Percentiles rank a stretch among this genome's conserved stretches.
Conservation (phyloP, 2,888 invertebrate species). For the Drosophila infuscata region DNA sequence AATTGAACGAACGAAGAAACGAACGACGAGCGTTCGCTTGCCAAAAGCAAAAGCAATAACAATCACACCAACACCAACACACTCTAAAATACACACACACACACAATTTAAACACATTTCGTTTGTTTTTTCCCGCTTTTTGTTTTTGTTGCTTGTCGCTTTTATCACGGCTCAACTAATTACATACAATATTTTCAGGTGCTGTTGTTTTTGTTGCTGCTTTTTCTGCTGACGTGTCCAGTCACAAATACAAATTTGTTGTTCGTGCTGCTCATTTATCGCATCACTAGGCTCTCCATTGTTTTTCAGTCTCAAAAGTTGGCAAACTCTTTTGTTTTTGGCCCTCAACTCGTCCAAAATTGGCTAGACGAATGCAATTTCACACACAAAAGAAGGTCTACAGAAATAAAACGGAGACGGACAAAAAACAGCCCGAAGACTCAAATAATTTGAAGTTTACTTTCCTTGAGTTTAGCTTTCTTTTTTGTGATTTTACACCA, state of each 20-base stretch:
- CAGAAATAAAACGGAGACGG: slow-evolving; percentile 1
- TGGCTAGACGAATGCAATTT: slow-evolving; percentile 46
- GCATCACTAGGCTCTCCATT: slow-evolving; percentile 59
- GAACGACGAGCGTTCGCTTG: slow-evolving; percentile 29
- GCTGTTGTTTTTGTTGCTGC: slow-evolving; percentile 22
- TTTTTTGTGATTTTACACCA: neutral
- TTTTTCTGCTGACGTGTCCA: slow-evolving; percentile 35
- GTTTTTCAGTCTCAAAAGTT: slow-evolving; percentile 66
- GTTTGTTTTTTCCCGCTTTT: slow-evolving; percentile 25
- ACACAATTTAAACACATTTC: slow-evolving; percentile 42
- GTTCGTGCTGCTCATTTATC: slow-evolving; percentile 48
- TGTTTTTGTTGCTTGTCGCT: slow-evolving; percentile 16
- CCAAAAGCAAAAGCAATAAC: slow-evolving; percentile 43
- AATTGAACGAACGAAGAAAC: slow-evolving; percentile 54
- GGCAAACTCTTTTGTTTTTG: slow-evolving; percentile 43
- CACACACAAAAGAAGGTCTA: slow-evolving; percentile 2
- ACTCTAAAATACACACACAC: slow-evolving; percentile 2
- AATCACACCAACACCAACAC: slow-evolving; percentile 16
- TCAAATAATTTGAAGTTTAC: slow-evolving; percentile 6
- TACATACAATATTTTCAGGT: slow-evolving; percentile 49
- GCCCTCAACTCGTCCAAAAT: slow-evolving; percentile 50
- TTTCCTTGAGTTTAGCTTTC: slow-evolving; percentile 1
- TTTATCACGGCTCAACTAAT: slow-evolving; percentile 64
- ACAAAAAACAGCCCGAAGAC: slow-evolving; percentile 1
- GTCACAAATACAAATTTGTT: slow-evolving; percentile 15